These are phyloP conservation scores for Pimpla rufipes DNA, from an alignment of 2,888 invertebrate genomes.

Conservation along the genomic window DNA sequence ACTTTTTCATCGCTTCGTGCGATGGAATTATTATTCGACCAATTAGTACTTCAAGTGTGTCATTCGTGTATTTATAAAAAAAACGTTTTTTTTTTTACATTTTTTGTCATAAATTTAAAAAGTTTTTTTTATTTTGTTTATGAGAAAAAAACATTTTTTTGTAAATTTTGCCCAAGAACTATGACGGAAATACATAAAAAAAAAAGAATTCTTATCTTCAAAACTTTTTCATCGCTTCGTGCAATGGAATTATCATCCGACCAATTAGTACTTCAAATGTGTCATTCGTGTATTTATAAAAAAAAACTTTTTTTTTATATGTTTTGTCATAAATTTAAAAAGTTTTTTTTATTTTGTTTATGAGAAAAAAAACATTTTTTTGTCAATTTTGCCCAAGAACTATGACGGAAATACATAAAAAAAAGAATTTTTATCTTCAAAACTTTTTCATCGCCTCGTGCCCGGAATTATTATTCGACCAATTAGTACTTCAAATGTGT, in stretches of 20 bases:
- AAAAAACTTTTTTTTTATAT: no score
- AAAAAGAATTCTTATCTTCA: background rate
- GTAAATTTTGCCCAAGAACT: constrained; percentile 6
- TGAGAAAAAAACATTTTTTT: no score
- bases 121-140: no score
- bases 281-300: background rate
- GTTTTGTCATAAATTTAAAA: no score
- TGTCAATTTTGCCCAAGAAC: constrained; percentile 9
- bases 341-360: no score
- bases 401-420: background rate
- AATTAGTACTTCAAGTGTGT: background rate
- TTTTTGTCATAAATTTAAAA: no score
- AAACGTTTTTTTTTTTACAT: no score
- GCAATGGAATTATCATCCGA: background rate
- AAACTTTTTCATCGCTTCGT: background rate
- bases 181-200: background rate
- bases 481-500: background rate
- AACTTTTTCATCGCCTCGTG: background rate
- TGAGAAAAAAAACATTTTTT: no score
- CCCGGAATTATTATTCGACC: background rate
- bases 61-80: no score
- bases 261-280: background rate
- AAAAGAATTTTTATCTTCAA: background rate
- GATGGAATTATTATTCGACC: no score
- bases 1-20: no score